These are phyloP conservation scores for Molorchus minor DNA, from an alignment of 2,888 invertebrate genomes.

Conservation along the genomic window DNA sequence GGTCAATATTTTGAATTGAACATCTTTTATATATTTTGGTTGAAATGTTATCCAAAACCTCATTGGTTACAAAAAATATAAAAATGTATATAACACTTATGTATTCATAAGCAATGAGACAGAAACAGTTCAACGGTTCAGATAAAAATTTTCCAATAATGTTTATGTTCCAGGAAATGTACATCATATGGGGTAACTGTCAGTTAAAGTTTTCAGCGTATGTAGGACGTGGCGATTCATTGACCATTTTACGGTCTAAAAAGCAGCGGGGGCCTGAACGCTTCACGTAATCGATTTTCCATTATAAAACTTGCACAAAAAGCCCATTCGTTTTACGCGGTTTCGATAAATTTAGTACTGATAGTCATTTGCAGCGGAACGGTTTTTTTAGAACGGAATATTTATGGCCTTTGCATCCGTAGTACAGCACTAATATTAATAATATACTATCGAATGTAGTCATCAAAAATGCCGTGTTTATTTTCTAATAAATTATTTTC, in stretches of 20 bases:
- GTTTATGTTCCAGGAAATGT: background rate
- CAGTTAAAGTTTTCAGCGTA: background rate
- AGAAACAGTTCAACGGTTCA: background rate
- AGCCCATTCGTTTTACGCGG: background rate
- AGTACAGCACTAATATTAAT: background rate
- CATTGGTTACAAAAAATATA: too few relatives aligned
- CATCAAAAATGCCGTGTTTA: background rate
- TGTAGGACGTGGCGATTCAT: constrained; percentile 31
- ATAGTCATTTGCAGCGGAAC: background rate
- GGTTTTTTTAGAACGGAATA: background rate
- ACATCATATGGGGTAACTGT: background rate
- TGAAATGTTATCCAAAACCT: too few relatives aligned
- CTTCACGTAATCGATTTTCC: constrained; percentile 16
- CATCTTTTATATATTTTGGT: too few relatives aligned
- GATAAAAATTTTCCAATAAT: background rate
- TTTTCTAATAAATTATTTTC: too few relatives aligned
- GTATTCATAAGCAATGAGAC: too few relatives aligned
- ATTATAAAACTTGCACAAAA: constrained; percentile 6
- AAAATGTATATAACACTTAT: too few relatives aligned
- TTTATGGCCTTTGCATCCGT: background rate
- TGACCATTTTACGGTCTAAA: constrained; percentile 38
- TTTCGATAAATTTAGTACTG: background rate
- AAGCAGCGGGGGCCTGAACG: constrained; percentile 8
- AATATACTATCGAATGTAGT: background rate
- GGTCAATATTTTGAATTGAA: too few relatives aligned